Base-by-base conservation (phyloP, 2,888 invertebrate genomes). In the Sericinus montela region DNA sequence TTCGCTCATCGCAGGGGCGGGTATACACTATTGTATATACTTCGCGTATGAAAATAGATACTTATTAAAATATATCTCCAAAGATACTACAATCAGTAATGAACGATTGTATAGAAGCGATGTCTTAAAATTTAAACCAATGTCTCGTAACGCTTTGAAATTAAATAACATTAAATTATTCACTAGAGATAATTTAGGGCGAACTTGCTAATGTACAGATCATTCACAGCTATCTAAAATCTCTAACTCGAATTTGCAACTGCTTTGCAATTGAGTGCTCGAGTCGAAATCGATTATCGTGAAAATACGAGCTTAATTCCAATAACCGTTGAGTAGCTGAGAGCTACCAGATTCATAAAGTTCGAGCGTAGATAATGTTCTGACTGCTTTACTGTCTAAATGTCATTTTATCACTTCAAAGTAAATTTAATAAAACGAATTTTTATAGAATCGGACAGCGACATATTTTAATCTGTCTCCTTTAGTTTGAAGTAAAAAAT, bases 201-300 rank as follows among this genome's bases (percentile, higher is more conserved):
- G 11, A 32, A 11, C 32, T 42, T 30, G 42, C 13, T 38, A 47
- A 28, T 35, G 16, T 16, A 36, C 35, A 13, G 16, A 43, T 48
- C 28, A 25, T 43, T 48, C 52, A 49, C 52, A 47, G 63, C 63
- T 57, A 63, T 64, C 65, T 57, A 56, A 62, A 69, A 60, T 34
- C 15, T 38, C 37, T 38, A 48, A 43, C 32, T 64, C 59, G 65
- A 67, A 69, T 71, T 65, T 67, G 69, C 66, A 65, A 72, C 64
- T 68, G 67, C 67, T 67, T 62, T 68, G 67, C 67, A 69, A 69
- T 73, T 61, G 69, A 68, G 69, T 71, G 65, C 67, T 65, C 58
- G 69, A 78, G 72, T 78, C 70, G 67, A 74, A 79, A 74, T 75
- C 76, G 77, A 79, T 78, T 80, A 75, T 72, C 69, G 68, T 67